Percentiles rank a stretch among this genome's conserved stretches.
Evolutionary conservation across 2,888 invertebrate genomes (phyloP).

Genomic region (Neoascia interrupta): DNA sequence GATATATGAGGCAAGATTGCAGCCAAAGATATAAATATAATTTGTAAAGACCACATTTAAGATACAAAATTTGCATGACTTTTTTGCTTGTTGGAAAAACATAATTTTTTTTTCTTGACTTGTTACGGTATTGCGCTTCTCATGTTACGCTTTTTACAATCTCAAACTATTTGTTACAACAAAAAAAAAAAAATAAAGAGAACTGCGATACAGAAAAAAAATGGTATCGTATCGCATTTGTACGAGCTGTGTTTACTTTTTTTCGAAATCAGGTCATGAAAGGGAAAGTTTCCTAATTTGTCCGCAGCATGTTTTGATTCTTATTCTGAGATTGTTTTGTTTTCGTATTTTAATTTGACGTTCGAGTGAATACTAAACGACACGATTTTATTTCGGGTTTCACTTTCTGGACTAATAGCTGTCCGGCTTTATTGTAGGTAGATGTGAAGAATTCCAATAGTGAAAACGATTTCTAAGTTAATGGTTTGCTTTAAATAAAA

Average conservation of each 20-base stretch:
- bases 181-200: background rate
- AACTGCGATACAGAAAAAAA: slow-evolving; percentile 2
- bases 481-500: background rate
- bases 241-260: slow-evolving; percentile 13
- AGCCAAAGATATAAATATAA: slow-evolving; percentile 10
- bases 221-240: slow-evolving; percentile 15
- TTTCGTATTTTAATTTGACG: slow-evolving; percentile 9
- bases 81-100: background rate
- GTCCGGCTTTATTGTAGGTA: no score
- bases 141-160: slow-evolving; percentile 14
- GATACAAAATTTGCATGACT: background rate
- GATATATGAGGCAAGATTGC: slow-evolving; percentile 31
- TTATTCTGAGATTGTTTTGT: slow-evolving; percentile 25
- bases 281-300: slow-evolving; percentile 58
- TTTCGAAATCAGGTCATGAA: slow-evolving; percentile 38
- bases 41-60: slow-evolving; percentile 6
- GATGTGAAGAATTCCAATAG: background rate
- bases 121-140: slow-evolving; percentile 12
- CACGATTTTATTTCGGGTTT: slow-evolving; percentile 14
- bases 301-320: slow-evolving; percentile 33
- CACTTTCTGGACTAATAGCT: no score
- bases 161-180: slow-evolving; percentile 4
- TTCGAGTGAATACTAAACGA: slow-evolving; percentile 20
- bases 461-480: background rate
- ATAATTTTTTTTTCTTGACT: background rate